Evolutionary conservation across 2,888 invertebrate genomes (phyloP).

Genomic region (Rambutsinella grinnellia): DNA sequence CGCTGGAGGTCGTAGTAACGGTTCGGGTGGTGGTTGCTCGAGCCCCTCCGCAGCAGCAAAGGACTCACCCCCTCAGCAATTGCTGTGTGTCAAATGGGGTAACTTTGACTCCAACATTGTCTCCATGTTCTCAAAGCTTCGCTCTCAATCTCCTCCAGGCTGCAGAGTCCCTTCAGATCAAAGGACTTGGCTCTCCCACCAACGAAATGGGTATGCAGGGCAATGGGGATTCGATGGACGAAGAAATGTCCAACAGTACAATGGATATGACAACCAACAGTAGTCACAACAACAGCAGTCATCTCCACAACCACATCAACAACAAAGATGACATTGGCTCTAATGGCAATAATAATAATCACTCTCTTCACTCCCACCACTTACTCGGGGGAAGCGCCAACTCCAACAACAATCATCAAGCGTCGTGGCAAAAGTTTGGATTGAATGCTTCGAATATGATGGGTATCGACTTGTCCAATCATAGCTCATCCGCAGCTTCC

Average conservation of each 20-base stretch:
- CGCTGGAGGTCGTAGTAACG: slow-evolving; percentile 34
- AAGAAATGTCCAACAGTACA: slow-evolving; percentile 51
- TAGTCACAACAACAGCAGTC: slow-evolving; percentile 50
- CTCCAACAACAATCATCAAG: slow-evolving; percentile 34
- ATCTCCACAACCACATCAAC: slow-evolving; percentile 44
- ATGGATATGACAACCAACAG: slow-evolving; percentile 56
- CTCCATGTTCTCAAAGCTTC: slow-evolving; percentile 66
- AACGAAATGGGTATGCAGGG: slow-evolving; percentile 50
- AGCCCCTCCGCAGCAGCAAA: slow-evolving; percentile 32
- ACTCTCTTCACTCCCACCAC: slow-evolving; percentile 10
- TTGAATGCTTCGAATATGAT: slow-evolving; percentile 48
- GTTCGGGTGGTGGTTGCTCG: slow-evolving; percentile 38
- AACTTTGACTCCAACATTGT: slow-evolving; percentile 67
- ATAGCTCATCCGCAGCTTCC: slow-evolving; percentile 43
- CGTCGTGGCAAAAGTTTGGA: slow-evolving; percentile 48
- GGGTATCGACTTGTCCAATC: slow-evolving; percentile 66
- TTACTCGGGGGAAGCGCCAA: slow-evolving; percentile 31
- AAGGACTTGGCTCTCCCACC: slow-evolving; percentile 66
- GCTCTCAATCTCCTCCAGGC: slow-evolving; percentile 64
- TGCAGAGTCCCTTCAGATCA: slow-evolving; percentile 66
- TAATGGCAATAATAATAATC: slow-evolving; percentile 29
- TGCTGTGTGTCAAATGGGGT: slow-evolving; percentile 67
- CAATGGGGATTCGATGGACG: slow-evolving; percentile 43
- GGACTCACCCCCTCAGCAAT: slow-evolving; percentile 63
- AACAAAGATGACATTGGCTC: slow-evolving; percentile 40